Evolutionary conservation across 2,113 vertebrate species (phyloP).

Genomic region (Leucoraja erinaceus): DNA sequence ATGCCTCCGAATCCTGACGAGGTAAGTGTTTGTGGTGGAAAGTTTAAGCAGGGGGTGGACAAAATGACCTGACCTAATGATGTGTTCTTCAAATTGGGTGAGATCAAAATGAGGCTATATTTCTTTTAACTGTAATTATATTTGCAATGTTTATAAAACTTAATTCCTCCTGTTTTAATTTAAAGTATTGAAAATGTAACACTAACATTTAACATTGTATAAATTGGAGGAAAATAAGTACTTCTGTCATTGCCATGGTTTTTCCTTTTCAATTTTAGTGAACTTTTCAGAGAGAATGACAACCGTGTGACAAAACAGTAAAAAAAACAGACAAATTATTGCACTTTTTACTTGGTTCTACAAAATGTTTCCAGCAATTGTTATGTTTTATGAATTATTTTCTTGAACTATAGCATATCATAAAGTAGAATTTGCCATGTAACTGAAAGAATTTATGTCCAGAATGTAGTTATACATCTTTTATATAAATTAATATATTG

Average conservation of each 20-base stretch:
- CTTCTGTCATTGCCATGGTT: not conserved
- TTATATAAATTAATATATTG: too few species aligned
- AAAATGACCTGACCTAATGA: not conserved
- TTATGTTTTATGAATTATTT: not conserved
- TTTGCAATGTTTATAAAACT: not conserved
- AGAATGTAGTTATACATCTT: not conserved
- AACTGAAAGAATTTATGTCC: not conserved
- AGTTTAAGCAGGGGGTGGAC: too few species aligned
- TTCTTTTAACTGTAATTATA: not conserved
- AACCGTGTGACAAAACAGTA: not conserved
- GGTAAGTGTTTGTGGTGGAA: too few species aligned
- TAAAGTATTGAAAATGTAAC: not conserved
- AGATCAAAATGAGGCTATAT: not conserved
- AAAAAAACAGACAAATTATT: not conserved
- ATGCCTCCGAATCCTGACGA: too few species aligned
- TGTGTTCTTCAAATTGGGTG: not conserved
- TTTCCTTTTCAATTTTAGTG: not conserved
- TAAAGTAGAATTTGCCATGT: not conserved
- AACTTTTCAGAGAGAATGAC: not conserved
- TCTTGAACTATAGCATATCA: not conserved
- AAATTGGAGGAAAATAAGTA: not conserved
- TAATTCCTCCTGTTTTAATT: not conserved
- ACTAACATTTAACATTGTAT: not conserved
- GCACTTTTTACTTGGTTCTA: not conserved
- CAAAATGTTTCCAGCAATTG: not conserved